Evolutionary conservation across 2,888 invertebrate species (phyloP), one percentile per base, ranked within the genome.

Genomic region (Protodeltote pygarga): DNA sequence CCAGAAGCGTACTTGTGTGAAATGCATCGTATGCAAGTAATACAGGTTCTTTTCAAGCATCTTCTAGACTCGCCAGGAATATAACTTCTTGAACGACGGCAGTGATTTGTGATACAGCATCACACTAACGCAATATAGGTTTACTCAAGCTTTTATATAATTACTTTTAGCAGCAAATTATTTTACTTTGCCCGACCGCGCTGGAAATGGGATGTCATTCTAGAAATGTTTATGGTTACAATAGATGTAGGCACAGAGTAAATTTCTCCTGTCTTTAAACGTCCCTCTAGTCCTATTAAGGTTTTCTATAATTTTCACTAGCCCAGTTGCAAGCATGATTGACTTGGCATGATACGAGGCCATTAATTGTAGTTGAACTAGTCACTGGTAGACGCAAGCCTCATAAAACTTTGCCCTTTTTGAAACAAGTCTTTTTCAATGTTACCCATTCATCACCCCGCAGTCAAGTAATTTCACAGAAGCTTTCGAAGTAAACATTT

Each of bases 1-100:
- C 48, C 6, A 41, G 49, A 58, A 63, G 28, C 37, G 40, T 29
- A 29, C 57, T 57, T 41, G 64, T 63, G 64, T 48, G 28, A 63
- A 27, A 11, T n/a, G 9, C 32, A 24, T 29, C 5, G 17, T 31
- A 13, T 9, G 8, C 14, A 5, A 32, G 24, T 41, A 38, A 63
- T 50, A 58, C 64, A 57, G 47, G 64, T 40, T 17, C 29, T 13
- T 31, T 63, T 63, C 58, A 57, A 17, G 38, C 23, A 20, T 13
- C 40, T 57, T 62, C 25, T 3, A 34, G 34, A 24, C 58, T 29
- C 27, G 37, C 64, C 49, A 57, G 57, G 58, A 58, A 27, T 27
- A 15, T 55, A 40, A 63, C 37, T 25, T 31, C 11, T 5, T 21
- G 28, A 28, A 27, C 40, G 21, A 57, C 25, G 9, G 20, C n/a